Base-by-base conservation (phyloP, 1,140 invertebrate genomes). In the Amyelois transitella region DNA sequence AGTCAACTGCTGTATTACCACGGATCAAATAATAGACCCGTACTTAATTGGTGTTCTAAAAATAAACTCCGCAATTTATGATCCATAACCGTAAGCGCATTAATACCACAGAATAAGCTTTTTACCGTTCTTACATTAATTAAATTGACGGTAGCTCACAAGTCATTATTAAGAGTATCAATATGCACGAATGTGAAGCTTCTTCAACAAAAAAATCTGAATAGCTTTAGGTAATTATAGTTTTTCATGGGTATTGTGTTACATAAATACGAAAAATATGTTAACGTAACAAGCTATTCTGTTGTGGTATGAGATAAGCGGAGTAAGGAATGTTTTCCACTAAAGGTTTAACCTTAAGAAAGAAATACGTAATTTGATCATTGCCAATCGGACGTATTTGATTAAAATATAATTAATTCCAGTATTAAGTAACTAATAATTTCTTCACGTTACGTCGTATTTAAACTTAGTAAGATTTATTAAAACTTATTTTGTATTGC, bases 231-330 rank as follows among this genome's bases (percentile, higher is more conserved):
- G 49, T 58, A 63, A 63, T 63, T 58, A 63, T 32, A 54, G 25
- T 62, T 62, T 62, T 63, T 63, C 28, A 17, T 21, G 8, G 19
- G 38, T 51, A 51, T 62, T 48, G 24, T 32, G 45, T 57, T 55
- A 60, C 53, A 55, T 18, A 62, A 55, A 66, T 60, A 66, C 59
- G 49, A 54, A 45, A 61, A 55, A 56, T 51, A 45, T 45, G 47
- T 21, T 48, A 25, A 32, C 53, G 56, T 50, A 62, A 56, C 55
- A 51, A 52, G 44, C 18, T 7, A 21, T 51, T 51, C n/a, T 18
- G 18, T 6, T 8, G 14, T 19, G 4, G 7, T 18, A 2, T 12
- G 12, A 21, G 12, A 21, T n/a, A 38, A n/a, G 14, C 32, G 10
- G 32, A 38, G 10, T 28, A 18, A 21, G 22, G 24, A 7, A 3